A percentile compares a stretch with the other conserved stretches of the same genome.
phyloP scores from a whole-genome alignment of 2,888 invertebrate species.

The Mantis religiosa region DNA sequence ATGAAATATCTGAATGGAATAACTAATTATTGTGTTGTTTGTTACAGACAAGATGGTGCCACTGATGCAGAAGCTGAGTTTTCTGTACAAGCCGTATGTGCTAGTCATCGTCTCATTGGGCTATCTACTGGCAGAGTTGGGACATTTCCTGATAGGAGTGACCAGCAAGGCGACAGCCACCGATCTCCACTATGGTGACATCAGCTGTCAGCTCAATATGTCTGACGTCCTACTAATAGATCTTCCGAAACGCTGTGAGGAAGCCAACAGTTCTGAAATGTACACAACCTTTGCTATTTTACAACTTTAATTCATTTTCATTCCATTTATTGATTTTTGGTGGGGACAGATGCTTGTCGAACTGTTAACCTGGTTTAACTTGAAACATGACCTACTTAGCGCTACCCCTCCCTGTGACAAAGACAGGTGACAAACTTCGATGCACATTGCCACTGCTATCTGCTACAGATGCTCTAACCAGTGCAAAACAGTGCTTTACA shows the following conservation, averaged over 20 bases:
- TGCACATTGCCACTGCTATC: too few relatives aligned
- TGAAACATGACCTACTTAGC: too few relatives aligned
- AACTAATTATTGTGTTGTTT: neutral
- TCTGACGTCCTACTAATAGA: constrained; percentile 52
- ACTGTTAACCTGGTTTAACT: too few relatives aligned
- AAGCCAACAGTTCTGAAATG: constrained; percentile 52
- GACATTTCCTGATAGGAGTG: constrained; percentile 83
- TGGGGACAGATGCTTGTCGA: too few relatives aligned
- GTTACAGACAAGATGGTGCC: constrained; percentile 38
- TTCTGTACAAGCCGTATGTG: constrained; percentile 74
- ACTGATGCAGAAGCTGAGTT: constrained; percentile 56
- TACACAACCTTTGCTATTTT: constrained; percentile 34
- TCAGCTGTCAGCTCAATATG: constrained; percentile 74
- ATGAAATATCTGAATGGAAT: too few relatives aligned
- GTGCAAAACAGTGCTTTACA: too few relatives aligned
- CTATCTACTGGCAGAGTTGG: constrained; percentile 81
- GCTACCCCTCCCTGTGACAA: too few relatives aligned
- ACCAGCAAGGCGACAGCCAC: constrained; percentile 83
- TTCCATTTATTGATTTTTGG: neutral
- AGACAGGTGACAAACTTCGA: too few relatives aligned
- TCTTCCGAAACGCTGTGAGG: constrained; percentile 53
- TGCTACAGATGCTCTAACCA: too few relatives aligned
- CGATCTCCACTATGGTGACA: constrained; percentile 82
- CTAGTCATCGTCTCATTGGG: constrained; percentile 75
- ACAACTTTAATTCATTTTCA: too few relatives aligned